Percentiles rank a stretch among this genome's conserved stretches.
These are phyloP conservation scores for Leptoclinus maculatus DNA, from an alignment of 2,797 vertebrate genomes.

Conservation along the genomic window DNA sequence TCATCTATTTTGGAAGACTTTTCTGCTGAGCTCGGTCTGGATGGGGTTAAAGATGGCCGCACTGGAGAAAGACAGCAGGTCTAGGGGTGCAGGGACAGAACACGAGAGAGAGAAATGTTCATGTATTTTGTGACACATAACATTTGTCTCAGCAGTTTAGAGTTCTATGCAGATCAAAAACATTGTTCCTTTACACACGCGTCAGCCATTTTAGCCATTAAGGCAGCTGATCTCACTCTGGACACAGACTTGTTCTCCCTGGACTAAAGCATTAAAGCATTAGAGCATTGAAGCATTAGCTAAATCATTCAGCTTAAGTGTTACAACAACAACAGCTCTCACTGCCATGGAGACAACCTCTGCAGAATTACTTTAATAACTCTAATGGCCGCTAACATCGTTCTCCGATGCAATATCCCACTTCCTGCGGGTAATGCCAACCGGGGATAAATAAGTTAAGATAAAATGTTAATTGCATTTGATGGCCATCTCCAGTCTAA, in stretches of 20 bases:
- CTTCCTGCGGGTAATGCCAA: conserved; percentile 85
- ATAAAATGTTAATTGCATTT: conserved; percentile 89
- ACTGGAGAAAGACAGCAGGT: conserved; percentile 33
- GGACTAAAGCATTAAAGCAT: conserved; percentile 77
- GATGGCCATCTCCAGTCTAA: conserved; percentile 87
- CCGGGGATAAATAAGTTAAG: conserved; percentile 86
- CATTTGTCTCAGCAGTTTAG: conserved; percentile 49
- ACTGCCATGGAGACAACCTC: conserved; percentile 79
- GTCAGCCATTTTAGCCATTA: conserved; percentile 67
- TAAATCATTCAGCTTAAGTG: conserved; percentile 79
- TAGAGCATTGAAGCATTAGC: conserved; percentile 78
- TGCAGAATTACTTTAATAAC: conserved; percentile 85
- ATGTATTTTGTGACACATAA: conserved; percentile 22
- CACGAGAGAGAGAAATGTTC: background rate
- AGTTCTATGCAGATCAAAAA: conserved; percentile 53
- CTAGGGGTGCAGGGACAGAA: conserved; percentile 39
- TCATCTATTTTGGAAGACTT: conserved; percentile 18
- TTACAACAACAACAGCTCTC: conserved; percentile 72
- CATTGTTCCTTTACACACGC: conserved; percentile 49
- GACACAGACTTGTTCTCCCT: conserved; percentile 63
- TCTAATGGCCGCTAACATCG: conserved; percentile 86
- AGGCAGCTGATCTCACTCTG: conserved; percentile 62
- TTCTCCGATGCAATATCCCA: conserved; percentile 84
- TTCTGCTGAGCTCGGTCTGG: conserved; percentile 30
- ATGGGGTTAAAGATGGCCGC: conserved; percentile 40